Conservation (phyloP, 2,113 vertebrate species). For the Reinhardtius hippoglossoides region DNA sequence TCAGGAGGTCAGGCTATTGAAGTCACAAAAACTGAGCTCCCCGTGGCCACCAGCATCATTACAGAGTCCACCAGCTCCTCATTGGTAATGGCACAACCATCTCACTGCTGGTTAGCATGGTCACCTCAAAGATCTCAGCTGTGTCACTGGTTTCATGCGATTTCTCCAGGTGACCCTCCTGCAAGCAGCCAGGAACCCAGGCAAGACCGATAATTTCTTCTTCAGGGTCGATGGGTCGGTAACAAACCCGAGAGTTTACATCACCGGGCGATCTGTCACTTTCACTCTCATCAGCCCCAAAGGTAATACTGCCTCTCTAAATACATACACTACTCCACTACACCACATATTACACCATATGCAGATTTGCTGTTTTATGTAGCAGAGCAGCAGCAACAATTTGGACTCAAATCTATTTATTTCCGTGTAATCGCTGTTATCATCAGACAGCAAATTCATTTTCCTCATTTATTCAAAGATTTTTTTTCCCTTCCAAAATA, state of each 20-base stretch:
- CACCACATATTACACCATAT: neutral
- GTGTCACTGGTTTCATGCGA: neutral
- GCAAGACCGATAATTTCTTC: constrained; percentile 43
- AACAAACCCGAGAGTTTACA: constrained; percentile 57
- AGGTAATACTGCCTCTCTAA: constrained; percentile 49
- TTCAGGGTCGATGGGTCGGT: constrained; percentile 65
- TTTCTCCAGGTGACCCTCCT: constrained; percentile 69
- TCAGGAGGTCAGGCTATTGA: constrained; percentile 74
- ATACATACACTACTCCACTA: no score
- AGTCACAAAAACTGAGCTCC: constrained; percentile 54
- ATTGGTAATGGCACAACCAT: constrained; percentile 48
- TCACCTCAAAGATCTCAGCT: neutral
- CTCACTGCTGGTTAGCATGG: neutral
- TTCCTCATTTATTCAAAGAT: no score
- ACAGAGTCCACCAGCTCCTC: constrained; percentile 47
- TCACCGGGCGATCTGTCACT: constrained; percentile 48
- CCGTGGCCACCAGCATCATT: constrained; percentile 55
- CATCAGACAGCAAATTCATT: no score
- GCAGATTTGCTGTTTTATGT: neutral
- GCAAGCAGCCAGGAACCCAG: constrained; percentile 57
- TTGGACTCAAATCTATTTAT: no score
- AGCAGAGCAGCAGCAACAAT: no score
- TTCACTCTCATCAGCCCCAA: constrained; percentile 63
- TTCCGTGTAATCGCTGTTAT: no score
- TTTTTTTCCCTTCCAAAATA: no score